Percentiles rank a stretch among this genome's conserved stretches.
phyloP scores from a whole-genome alignment of 2,113 vertebrate genomes.

The Psettodes erumei region DNA sequence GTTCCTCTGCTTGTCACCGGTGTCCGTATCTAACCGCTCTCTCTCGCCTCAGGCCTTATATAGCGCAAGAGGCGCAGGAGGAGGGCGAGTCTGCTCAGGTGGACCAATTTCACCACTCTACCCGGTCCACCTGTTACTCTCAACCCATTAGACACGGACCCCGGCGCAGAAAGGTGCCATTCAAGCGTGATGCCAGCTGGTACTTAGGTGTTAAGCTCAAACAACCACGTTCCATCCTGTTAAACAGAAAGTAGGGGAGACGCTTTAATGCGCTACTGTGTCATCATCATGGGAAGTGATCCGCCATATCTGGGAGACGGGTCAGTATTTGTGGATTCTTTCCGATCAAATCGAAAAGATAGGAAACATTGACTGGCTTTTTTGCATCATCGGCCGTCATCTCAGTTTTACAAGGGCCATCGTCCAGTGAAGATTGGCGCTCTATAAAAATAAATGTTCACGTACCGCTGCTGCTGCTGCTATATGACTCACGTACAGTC shows the following conservation, averaged over 20 bases:
- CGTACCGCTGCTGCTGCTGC: not conserved
- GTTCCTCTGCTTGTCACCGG: constrained; percentile 56
- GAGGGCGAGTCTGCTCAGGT: constrained; percentile 34
- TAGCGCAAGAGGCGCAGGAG: constrained; percentile 30
- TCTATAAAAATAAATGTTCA: not conserved
- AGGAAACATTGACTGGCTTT: constrained; percentile 16
- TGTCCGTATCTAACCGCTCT: constrained; percentile 35
- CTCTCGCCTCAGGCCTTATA: constrained; percentile 44
- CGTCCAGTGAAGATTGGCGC: not conserved
- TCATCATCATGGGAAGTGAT: constrained; percentile 38
- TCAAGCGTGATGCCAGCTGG: constrained; percentile 72
- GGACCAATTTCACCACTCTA: constrained; percentile 43
- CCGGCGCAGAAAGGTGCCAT: constrained; percentile 32
- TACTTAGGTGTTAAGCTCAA: constrained; percentile 79
- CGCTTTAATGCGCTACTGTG: constrained; percentile 68
- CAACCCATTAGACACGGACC: constrained; percentile 77
- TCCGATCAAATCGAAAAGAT: constrained; percentile 29
- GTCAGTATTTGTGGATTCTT: constrained; percentile 42
- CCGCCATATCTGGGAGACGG: constrained; percentile 28
- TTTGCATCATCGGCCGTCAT: constrained; percentile 24
- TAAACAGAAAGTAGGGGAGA: constrained; percentile 68
- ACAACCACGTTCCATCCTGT: constrained; percentile 74
- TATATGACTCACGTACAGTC: not conserved
- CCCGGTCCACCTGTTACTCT: constrained; percentile 71
- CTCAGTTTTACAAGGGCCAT: constrained; percentile 16